Evolutionary conservation across 2,888 invertebrate species (phyloP), one percentile per base, ranked within the genome.

Genomic region (Rhingia campestris): DNA sequence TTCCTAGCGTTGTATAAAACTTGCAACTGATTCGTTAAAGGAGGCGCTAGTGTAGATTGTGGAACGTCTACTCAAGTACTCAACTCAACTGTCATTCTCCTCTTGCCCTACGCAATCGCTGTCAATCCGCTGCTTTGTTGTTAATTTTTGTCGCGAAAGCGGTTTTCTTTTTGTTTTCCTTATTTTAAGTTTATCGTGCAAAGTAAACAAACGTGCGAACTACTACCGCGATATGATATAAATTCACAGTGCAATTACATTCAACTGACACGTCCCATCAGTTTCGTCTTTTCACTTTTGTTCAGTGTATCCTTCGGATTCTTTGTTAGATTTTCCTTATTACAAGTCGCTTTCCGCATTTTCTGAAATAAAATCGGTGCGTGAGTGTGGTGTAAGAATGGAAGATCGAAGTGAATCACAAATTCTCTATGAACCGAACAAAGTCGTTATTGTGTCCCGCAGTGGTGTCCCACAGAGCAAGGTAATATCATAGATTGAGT

Each of bases 341-440:
- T 22, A 22, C 22, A 22, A 22, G 22, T 22, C 22, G 22, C 1
- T 22, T 22, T 22, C 1, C 22, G 22, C 22, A 22, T 32, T 33
- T 41, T 0, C 51, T n/a, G 30, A 51, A 33, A 51, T 7, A 22
- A 49, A 37, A n/a, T 35, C 35, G 2, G 45, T 67, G n/a, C 14
- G 22, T 37, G 39, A 14, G 35, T 41, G 35, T 49, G 7, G 7
- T n/a, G 35, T n/a, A 61, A 54, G 9, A 5, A 81, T 86, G 69
- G 74, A 66, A n/a, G 58, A 85, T 41, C 63, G 45, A 69, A 45
- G 58, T 54, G 85, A 86, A 80, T 74, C 81, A 14, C 66, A 84
- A 54, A 47, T 59, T 61, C 76, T 80, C 10, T 76, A 79, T 35
- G 58, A 41, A n/a, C 22, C 58, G 32, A 14, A 30, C 12, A 80